These are phyloP conservation scores for Stenotaenia linearis DNA, from an alignment of 2,888 invertebrate species.

Conservation along the genomic window DNA sequence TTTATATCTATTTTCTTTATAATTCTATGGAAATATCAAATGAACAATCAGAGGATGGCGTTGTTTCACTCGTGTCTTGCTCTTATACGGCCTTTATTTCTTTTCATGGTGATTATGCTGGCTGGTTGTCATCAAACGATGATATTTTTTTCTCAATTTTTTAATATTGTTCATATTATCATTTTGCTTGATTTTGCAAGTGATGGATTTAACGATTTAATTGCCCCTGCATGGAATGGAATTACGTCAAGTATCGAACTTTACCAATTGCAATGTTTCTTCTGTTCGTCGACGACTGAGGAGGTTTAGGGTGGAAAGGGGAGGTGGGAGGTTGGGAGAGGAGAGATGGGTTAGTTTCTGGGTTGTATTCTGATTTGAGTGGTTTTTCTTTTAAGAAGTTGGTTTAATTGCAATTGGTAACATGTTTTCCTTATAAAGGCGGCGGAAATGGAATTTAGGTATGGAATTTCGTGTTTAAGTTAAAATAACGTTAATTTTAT, in stretches of 20 bases:
- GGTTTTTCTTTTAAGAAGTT: no score
- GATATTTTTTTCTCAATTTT: not conserved
- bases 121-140: not conserved
- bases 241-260: no score
- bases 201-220: not conserved
- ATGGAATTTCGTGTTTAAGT: no score
- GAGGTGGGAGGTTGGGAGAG: not conserved
- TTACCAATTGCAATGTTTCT: not conserved
- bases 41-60: conserved; percentile 22
- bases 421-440: not conserved
- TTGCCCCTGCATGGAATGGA: not conserved
- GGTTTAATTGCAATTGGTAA: not conserved
- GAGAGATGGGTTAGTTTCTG: no score
- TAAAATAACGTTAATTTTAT: no score
- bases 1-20: not conserved
- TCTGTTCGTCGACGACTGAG: no score
- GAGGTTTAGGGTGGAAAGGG: no score
- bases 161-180: not conserved
- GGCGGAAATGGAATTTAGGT: no score
- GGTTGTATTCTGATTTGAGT: no score
- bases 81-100: not conserved
- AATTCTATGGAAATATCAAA: not conserved
- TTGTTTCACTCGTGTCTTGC: conserved; percentile 20
- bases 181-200: not conserved
- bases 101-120: not conserved